Base-by-base conservation (phyloP, 2,888 invertebrate genomes). In the Apeira syringaria region DNA sequence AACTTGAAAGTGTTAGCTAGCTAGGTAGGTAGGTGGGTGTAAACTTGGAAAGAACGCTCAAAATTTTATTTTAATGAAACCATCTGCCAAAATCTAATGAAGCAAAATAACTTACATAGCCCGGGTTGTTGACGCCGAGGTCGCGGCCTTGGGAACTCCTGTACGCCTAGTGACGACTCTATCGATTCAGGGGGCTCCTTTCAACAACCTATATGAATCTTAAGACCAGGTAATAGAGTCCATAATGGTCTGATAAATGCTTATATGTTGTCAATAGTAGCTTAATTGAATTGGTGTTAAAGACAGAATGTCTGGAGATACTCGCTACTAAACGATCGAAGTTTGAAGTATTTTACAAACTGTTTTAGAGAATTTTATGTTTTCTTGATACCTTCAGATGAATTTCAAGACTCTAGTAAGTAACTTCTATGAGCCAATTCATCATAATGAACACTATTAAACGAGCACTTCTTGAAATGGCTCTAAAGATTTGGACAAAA, bases 101-200 rank as follows among this genome's bases (percentile, higher is more conserved):
- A 44, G 35, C 31, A 25, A 31, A 15, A 28, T 24, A 33, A 2
- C 15, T 28, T 28, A 9, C 15, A 24, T 37, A 24, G 13, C 5
- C 12, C 9, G 37, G 37, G 22, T 47, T 40, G 44, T 50, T 34
- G 50, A 13, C 28, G 34, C 42, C 61, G 60, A 63, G 63, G 64
- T 30, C 53, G 33, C 24, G 56, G 50, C 64, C 64, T 66, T 68
- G 34, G 33, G 13, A 48, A 47, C 57, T 66, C 56, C 58, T 56
- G 50, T 56, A 45, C 44, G 31, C 11, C 18, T 45, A 54, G 51
- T 55, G 53, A 53, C 53, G 33, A 51, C 43, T 49, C 45, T 45
- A 67, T 63, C 57, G 67, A 66, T 64, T 52, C 47, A 55, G 38
- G 43, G 42, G 42, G 56, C 49, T 47, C 34, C 51, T 50, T 30